A percentile compares a stretch with the other conserved stretches of the same genome.
These are phyloP conservation scores for Orientallactaga sibirica DNA, from an alignment of 2,797 vertebrate species.

Conservation along the genomic window DNA sequence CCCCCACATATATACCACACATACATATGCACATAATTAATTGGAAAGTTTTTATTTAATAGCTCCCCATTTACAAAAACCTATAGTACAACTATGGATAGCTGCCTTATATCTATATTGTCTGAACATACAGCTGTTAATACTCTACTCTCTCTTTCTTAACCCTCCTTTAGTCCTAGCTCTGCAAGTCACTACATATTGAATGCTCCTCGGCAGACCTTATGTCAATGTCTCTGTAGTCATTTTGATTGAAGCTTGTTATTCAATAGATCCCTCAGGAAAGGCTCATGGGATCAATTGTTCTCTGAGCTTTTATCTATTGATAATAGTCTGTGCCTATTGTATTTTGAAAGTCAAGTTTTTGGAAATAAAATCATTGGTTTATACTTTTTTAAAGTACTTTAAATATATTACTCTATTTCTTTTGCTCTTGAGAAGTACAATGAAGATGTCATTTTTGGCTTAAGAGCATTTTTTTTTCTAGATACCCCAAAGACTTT, in stretches of 20 bases:
- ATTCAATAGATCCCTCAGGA: background rate
- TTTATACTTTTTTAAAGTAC: conserved; percentile 17
- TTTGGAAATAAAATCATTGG: conserved; percentile 41
- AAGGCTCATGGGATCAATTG: background rate
- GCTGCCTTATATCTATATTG: background rate
- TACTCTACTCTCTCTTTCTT: background rate
- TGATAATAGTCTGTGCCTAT: conserved; percentile 32
- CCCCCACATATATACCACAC: no score
- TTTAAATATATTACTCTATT: conserved; percentile 28
- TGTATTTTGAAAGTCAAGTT: conserved; percentile 49
- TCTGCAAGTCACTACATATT: background rate
- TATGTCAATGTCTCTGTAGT: background rate
- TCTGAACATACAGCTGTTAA: background rate
- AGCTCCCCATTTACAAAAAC: background rate
- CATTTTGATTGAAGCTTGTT: conserved; percentile 29
- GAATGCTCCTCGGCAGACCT: background rate
- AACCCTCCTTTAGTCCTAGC: background rate
- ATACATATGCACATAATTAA: no score
- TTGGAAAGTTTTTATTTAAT: background rate
- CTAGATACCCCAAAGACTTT: background rate
- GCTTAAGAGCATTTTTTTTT: background rate
- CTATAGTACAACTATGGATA: background rate
- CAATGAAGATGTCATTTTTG: conserved; percentile 38
- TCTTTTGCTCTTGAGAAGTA: conserved; percentile 38
- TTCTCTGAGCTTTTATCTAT: conserved; percentile 15